Base-by-base conservation (phyloP, 2,888 invertebrate species). In the Trachelus tabidus region DNA sequence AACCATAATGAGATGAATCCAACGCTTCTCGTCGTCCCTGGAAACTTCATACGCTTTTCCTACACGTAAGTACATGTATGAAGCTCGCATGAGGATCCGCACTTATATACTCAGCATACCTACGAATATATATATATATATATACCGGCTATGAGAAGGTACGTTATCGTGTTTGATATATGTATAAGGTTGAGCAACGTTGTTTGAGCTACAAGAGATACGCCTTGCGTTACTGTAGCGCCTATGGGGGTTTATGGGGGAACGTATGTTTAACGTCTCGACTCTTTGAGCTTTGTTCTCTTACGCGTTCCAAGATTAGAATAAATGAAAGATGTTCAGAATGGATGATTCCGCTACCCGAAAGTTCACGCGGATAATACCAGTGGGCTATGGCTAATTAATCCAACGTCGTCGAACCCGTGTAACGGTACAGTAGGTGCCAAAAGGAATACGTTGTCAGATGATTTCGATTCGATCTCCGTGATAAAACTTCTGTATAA, bases 121-220 rank as follows among this genome's bases (percentile, higher is more conserved):
- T 56, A 56, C 23, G 9, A 56, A 15, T 4, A 40, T 15, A 35
- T 9, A 37, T 11, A 76, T 80, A 79, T 76, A 77, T 80, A 78
- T 78, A 73, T 75, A 75, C 40, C 15, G 30, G 23, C 34, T 40
- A 33, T 15, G 74, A 75, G 75, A 74, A 77, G 68, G 31, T 75
- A 73, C 76, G 77, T 80, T 81, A 82, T 82, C 82, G 76, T 75
- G 56, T 75, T 75, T 37, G 79, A 81, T 83, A 79, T 76, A 81
- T 83, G 77, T 76, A 37, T 37, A 79, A 77, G 56, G 73, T 77
- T 76, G 75, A 79, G 80, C 76, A 80, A 79, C 75, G 69, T 76
- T 79, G 78, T 79, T 40, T 15, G 73, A 76, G 56, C 68, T 75
- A 75, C 56, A 23, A 73, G 71, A 80, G 80, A 80, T 81, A 73